Base-by-base conservation (phyloP, 1,140 invertebrate species). In the Papilio aristodemus region DNA sequence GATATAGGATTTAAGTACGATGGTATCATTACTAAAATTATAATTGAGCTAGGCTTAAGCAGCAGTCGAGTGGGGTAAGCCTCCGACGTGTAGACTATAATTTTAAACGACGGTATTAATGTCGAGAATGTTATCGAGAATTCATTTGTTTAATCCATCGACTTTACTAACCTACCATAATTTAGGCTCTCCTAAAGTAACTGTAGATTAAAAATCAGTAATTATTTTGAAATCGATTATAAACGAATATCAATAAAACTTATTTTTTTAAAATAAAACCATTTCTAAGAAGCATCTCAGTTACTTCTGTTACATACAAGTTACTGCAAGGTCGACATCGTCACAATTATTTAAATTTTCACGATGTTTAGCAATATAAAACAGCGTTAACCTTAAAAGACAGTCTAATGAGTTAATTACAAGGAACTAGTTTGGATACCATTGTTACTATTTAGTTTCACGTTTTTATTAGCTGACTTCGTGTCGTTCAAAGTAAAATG, bases 401-500 rank as follows among this genome's bases (percentile, higher is more conserved):
- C 46, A 32, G 11, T 25, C 38, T 43, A 41, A 41, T 41, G n/a
- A 4, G 38, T 64, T 43, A 64, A 63, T 64, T 64, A 43, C 41
- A 10, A 54, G 46, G 22, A 54, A 54, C 46, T 22, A 19, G 59
- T 62, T 37, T 62, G 14, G 59, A 38, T 62, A 22, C 22, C 17
- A 38, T 58, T 58, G 36, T 14, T 19, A 37, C 58, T 32, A 60
- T 37, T 39, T 38, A 54, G 46, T 54, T 5, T 54, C 17, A 54
- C 22, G 46, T 1, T 43, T 17, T 43, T 17, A 25, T 54, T 54
- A 50, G 17, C 19, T 54, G 14, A 50, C 43, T 50, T 50, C 14
- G 63, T 11, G 25, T 17, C 27, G 22, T 32, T 14, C 32, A 32
- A 0, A 2, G 0, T 25, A 32, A 50, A 46, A 50, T 66, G 63